Evolutionary conservation across 2,113 vertebrate genomes (phyloP), one percentile per base, ranked within the genome.

Genomic region (Pseudorhombus dupliciocellatus): DNA sequence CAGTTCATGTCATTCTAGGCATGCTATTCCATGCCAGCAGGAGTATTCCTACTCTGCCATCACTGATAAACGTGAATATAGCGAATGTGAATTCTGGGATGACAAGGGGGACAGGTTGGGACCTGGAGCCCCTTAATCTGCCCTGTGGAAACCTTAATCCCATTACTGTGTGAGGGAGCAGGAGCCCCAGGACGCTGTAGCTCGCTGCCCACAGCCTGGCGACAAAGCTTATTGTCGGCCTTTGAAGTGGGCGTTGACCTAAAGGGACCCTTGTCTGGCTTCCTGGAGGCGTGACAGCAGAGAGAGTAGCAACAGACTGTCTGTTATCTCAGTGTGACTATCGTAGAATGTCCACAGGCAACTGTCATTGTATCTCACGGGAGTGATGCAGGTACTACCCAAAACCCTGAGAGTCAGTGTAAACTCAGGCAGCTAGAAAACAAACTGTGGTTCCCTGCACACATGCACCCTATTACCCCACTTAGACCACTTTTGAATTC

Each of bases 101-200:
- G 79, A 84, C 76, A 85, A 65, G 63, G 68, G 73, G 68, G 75
- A 51, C 71, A 72, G 76, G 79, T 63, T 80, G 67, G 81, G 81
- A 84, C 84, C 78, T 2, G 79, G 81, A 88, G 83, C 86, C 85
- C 79, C 86, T 72, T 90, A 89, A 91, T 92, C 90, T 87, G 82
- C 48, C 31, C 62, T 64, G 52, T 84, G 80, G 87, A 89, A 73
- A 61, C 73, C 52, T 53, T 89, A 88, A 92, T 91, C 90, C 67
- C 84, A 90, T 91, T 87, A 86, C 66, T 7, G 40, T 70, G 62
- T 50, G 61, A 77, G 78, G 82, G 78, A 87, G 66, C 70, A 59
- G 75, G 75, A 82, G 78, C 80, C 68, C 77, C 73, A 58, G 79
- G 80, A 87, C 12, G 70, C 77, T 80, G 62, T 34, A 87, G 73